Conservation (phyloP, 2,888 invertebrate species). For the Apoda limacodes region DNA sequence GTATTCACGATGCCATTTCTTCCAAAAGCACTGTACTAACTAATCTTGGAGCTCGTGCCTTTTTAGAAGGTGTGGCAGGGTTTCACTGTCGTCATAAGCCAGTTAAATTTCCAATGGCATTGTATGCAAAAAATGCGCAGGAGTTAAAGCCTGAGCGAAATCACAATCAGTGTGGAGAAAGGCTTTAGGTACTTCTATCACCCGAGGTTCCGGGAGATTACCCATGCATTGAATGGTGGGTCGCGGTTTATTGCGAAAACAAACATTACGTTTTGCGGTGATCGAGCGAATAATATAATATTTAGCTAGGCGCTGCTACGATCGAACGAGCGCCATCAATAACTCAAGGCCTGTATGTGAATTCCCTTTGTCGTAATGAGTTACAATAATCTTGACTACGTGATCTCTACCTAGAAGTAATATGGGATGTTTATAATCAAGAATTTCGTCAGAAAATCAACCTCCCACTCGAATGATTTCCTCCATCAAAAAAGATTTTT, state of each 20-base stretch:
- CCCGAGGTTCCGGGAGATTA: conserved; percentile 7
- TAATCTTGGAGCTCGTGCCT: conserved; percentile 9
- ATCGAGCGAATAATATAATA: not conserved
- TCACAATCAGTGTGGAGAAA: conserved; percentile 11
- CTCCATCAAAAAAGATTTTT: not conserved
- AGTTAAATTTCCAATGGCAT: conserved; percentile 1
- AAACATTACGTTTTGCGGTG: not conserved
- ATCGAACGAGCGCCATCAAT: conserved; percentile 7
- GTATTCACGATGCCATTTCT: conserved; percentile 9
- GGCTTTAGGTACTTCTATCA: conserved; percentile 7
- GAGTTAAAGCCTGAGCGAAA: conserved; percentile 5
- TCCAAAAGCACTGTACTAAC: conserved; percentile 12
- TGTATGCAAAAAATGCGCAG: conserved; percentile 2
- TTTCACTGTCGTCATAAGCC: not conserved
- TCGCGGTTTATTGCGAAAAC: conserved; percentile 2
- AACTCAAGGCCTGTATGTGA: conserved; percentile 9
- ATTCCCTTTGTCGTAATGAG: no score
- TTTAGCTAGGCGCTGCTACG: conserved; percentile 6
- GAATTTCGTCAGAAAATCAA: not conserved
- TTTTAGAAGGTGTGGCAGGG: not conserved
- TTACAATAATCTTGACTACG: no score
- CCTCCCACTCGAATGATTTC: conserved; percentile 3
- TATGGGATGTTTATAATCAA: conserved; percentile 4
- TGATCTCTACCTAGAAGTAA: conserved; percentile 1
- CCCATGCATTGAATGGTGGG: no score